These are phyloP conservation scores for Batillaria attramentaria DNA, from an alignment of 1,140 invertebrate species.

Conservation along the genomic window DNA sequence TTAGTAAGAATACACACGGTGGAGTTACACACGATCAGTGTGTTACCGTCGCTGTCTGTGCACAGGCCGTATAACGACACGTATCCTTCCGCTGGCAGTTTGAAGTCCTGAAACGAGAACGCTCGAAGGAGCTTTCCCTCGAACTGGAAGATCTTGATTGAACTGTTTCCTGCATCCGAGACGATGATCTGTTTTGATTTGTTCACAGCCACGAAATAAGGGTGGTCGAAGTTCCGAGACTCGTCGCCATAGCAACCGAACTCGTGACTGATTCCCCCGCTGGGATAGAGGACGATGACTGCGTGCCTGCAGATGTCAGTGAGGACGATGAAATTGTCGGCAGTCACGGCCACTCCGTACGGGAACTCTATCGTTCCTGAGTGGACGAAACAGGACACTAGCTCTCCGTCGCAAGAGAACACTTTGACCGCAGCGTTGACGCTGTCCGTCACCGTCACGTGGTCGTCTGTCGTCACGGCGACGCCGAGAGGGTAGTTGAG, in stretches of 20 bases:
- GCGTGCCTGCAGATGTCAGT: slow-evolving; percentile 66
- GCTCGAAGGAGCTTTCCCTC: slow-evolving; percentile 59
- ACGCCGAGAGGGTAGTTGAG: slow-evolving; percentile 65
- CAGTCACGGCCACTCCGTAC: slow-evolving; percentile 58
- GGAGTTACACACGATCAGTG: slow-evolving; percentile 64
- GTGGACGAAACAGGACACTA: slow-evolving; percentile 41
- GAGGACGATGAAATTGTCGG: slow-evolving; percentile 56
- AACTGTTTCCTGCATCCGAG: slow-evolving; percentile 65
- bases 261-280: slow-evolving; percentile 49
- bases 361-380: slow-evolving; percentile 59
- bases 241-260: slow-evolving; percentile 65
- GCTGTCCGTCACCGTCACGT: slow-evolving; percentile 65
- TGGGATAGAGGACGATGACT: slow-evolving; percentile 55
- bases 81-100: slow-evolving; percentile 54
- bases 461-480: slow-evolving; percentile 62
- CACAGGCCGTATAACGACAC: slow-evolving; percentile 62
- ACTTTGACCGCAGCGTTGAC: slow-evolving; percentile 66
- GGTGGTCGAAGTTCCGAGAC: slow-evolving; percentile 62
- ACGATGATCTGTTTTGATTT: slow-evolving; percentile 66
- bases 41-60: slow-evolving; percentile 63
- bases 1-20: slow-evolving; percentile 63
- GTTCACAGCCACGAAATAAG: slow-evolving; percentile 65
- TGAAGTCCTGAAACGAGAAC: slow-evolving; percentile 59
- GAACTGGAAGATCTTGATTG: slow-evolving; percentile 67
- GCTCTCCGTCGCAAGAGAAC: slow-evolving; percentile 52